Percentiles rank a stretch among this genome's conserved stretches.
Evolutionary conservation across 2,888 invertebrate species (phyloP).

Genomic region (Trissolcus japonicus): DNA sequence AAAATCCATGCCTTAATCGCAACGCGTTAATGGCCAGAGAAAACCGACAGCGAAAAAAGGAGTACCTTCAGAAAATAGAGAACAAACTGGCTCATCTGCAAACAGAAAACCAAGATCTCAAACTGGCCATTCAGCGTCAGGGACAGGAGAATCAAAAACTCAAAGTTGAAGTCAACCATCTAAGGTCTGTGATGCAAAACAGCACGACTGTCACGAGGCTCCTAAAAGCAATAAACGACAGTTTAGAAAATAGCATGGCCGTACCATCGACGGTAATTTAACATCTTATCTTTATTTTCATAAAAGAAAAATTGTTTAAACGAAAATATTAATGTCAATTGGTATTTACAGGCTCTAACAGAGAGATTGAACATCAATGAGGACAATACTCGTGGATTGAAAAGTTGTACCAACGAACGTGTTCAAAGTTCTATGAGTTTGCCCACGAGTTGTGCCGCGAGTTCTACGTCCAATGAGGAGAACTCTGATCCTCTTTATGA

Average conservation of each 20-base stretch:
- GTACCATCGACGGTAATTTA: no score
- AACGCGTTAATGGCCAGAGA: slow-evolving; percentile 82
- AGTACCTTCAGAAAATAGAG: slow-evolving; percentile 79
- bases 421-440: not conserved
- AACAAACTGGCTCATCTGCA: slow-evolving; percentile 76
- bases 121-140: slow-evolving; percentile 77
- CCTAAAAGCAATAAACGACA: slow-evolving; percentile 75
- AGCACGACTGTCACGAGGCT: slow-evolving; percentile 77
- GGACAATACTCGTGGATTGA: slow-evolving; percentile 24
- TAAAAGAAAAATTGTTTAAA: no score
- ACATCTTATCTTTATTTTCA: no score
- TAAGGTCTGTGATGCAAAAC: slow-evolving; percentile 79
- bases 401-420: not conserved
- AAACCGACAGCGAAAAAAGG: slow-evolving; percentile 81
- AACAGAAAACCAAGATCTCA: slow-evolving; percentile 77
- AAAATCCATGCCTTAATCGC: slow-evolving; percentile 76
- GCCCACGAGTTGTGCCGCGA: slow-evolving; percentile 21
- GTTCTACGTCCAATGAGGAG: slow-evolving; percentile 43
- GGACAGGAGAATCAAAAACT: slow-evolving; percentile 76
- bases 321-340: no score
- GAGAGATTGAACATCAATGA: slow-evolving; percentile 39
- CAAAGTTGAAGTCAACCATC: slow-evolving; percentile 78
- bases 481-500: slow-evolving; percentile 50
- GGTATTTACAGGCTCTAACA: slow-evolving; percentile 13
- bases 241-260: slow-evolving; percentile 47